Percentiles rank a stretch among this genome's conserved stretches.
Conservation (phyloP, 2,888 invertebrate genomes). For the Empis livida region DNA sequence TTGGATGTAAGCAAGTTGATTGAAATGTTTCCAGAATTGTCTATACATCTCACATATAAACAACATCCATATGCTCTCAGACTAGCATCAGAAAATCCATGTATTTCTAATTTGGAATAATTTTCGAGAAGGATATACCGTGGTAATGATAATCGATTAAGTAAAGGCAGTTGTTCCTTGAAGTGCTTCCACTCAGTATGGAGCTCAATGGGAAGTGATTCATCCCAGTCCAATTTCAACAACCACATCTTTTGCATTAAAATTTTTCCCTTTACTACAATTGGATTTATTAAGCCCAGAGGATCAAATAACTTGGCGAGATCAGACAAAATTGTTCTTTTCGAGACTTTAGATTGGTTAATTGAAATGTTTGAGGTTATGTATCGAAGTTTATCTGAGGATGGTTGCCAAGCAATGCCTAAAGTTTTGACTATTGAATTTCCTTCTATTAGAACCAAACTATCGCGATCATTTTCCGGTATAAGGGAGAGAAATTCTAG, state of each 20-base stretch:
- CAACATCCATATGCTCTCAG: neutral
- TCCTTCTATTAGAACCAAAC: neutral
- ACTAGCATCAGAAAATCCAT: slow-evolving; percentile 1
- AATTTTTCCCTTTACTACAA: slow-evolving; percentile 8
- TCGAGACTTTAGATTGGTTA: slow-evolving; percentile 1
- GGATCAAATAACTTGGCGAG: slow-evolving; percentile 10
- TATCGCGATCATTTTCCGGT: neutral
- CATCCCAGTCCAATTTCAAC: slow-evolving; percentile 9
- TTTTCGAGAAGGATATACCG: too few species aligned
- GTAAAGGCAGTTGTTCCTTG: too few species aligned
- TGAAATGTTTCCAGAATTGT: neutral
- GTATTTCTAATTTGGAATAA: neutral
- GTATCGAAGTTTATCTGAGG: slow-evolving; percentile 4
- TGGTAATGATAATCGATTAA: too few species aligned
- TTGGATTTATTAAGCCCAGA: slow-evolving; percentile 9
- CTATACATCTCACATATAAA: neutral
- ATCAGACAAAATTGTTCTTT: slow-evolving; percentile 7
- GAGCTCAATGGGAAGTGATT: slow-evolving; percentile 6
- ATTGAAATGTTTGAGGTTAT: too few species aligned
- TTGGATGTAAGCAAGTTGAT: neutral
- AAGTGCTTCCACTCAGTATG: slow-evolving; percentile 3
- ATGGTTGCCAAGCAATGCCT: slow-evolving; percentile 7
- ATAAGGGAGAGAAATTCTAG: neutral
- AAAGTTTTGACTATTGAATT: slow-evolving; percentile 6
- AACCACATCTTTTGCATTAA: slow-evolving; percentile 11